A percentile compares a stretch with the other conserved stretches of the same genome.
Evolutionary conservation across 2,888 invertebrate species (phyloP).

Genomic region (Cloeon dipterum): DNA sequence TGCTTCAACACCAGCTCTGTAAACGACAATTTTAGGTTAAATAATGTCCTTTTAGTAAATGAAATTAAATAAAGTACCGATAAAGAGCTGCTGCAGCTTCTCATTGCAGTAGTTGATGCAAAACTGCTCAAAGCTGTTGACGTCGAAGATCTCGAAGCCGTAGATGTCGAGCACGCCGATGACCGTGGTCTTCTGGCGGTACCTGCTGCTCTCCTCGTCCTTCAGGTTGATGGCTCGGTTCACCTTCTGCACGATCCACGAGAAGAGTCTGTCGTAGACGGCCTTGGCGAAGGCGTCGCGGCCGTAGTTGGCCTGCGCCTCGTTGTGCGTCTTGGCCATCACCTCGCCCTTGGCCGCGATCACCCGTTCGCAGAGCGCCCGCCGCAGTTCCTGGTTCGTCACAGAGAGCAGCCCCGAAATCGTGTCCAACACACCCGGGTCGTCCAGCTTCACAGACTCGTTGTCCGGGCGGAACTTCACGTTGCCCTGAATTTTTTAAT

Average conservation of each 20-base stretch:
- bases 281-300: conserved; percentile 88
- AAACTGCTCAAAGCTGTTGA: conserved; percentile 95
- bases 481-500: conserved; percentile 26
- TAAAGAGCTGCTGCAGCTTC: conserved; percentile 92
- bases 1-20: conserved; percentile 87
- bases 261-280: conserved; percentile 81
- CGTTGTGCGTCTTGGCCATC: conserved; percentile 72
- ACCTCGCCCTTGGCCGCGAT: conserved; percentile 86
- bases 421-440: conserved; percentile 26
- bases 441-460: conserved; percentile 26
- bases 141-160: conserved; percentile 95
- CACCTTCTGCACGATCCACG: conserved; percentile 80
- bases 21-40: conserved; percentile 8
- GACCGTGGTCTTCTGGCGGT: conserved; percentile 42
- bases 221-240: conserved; percentile 77
- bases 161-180: conserved; percentile 96
- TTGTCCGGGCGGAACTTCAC: conserved; percentile 28
- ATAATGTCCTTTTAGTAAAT: not conserved
- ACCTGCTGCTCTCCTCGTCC: conserved; percentile 13
- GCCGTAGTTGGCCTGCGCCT: conserved; percentile 65
- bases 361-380: conserved; percentile 63
- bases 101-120: conserved; percentile 99
- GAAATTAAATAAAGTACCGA: conserved; percentile 42
- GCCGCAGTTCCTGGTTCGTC: conserved; percentile 37
- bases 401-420: conserved; percentile 39